Evolutionary conservation across 2,797 vertebrate genomes (phyloP).

Genomic region (Xerus rutilus): DNA sequence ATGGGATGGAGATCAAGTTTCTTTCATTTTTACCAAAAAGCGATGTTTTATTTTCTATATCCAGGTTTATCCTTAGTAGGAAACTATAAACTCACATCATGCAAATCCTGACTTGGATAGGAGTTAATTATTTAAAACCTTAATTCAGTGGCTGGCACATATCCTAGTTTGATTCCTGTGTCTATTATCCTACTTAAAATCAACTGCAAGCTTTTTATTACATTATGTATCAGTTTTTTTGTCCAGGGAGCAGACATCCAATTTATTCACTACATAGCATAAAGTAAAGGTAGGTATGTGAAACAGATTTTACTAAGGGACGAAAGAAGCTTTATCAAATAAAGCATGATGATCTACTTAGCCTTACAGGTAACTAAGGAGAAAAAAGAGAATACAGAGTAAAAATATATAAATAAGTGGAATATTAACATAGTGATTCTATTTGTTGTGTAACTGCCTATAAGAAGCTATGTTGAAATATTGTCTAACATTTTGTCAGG

Average conservation of each 20-base stretch:
- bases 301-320: not conserved
- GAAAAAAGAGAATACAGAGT: constrained; percentile 9
- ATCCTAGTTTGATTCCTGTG: not conserved
- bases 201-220: not conserved
- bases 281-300: constrained; percentile 19
- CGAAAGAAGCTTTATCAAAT: constrained; percentile 21
- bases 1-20: not conserved
- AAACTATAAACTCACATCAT: not conserved
- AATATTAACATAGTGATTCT: constrained; percentile 63
- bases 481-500: constrained; percentile 75
- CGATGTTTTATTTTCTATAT: constrained; percentile 37
- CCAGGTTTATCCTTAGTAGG: not conserved
- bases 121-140: constrained; percentile 51
- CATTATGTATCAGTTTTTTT: not conserved
- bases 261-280: not conserved
- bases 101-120: not conserved
- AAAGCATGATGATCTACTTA: constrained; percentile 59
- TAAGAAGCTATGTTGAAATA: constrained; percentile 77
- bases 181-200: constrained; percentile 12
- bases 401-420: constrained; percentile 62
- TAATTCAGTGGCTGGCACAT: not conserved
- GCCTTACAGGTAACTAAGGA: constrained; percentile 17
- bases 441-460: constrained; percentile 59
- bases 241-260: not conserved
- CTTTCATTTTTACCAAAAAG: not conserved